phyloP scores from a whole-genome alignment of 2,797 vertebrate genomes.

The Myripristis jacobus region DNA sequence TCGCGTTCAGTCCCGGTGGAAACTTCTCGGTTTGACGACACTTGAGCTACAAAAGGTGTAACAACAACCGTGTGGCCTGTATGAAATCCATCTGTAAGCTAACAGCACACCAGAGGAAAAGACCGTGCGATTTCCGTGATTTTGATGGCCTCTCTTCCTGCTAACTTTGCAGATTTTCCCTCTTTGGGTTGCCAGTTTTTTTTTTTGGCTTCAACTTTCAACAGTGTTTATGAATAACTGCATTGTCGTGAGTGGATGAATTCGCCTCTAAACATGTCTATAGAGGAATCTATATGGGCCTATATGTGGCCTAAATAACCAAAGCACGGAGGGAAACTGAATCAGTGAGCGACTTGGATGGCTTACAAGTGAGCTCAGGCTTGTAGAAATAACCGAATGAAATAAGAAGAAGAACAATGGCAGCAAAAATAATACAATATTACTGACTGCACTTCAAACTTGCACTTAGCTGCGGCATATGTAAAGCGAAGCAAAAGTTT shows the following conservation, averaged over 20 bases:
- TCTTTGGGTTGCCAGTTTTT: constrained; percentile 49
- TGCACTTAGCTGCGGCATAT: background rate
- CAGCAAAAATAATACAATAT: background rate
- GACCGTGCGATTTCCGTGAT: constrained; percentile 77
- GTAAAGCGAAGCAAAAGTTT: background rate
- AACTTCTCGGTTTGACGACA: background rate
- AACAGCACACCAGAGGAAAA: constrained; percentile 45
- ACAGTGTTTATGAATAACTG: background rate
- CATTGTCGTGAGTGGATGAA: background rate
- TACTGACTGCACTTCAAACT: background rate
- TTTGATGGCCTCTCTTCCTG: constrained; percentile 77
- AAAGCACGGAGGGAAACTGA: constrained; percentile 16
- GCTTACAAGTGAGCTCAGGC: background rate
- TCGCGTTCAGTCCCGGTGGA: background rate
- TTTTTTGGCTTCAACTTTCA: background rate
- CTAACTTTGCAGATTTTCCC: constrained; percentile 77
- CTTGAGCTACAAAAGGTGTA: constrained; percentile 57
- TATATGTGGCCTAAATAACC: background rate
- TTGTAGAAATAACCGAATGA: background rate
- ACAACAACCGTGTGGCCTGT: constrained; percentile 58
- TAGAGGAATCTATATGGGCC: constrained; percentile 10
- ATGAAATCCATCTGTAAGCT: constrained; percentile 77
- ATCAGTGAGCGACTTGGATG: constrained; percentile 15
- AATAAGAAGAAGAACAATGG: no score
- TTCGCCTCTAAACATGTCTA: background rate